Base-by-base conservation (phyloP, 2,888 invertebrate genomes). In the Tenthredo notha region DNA sequence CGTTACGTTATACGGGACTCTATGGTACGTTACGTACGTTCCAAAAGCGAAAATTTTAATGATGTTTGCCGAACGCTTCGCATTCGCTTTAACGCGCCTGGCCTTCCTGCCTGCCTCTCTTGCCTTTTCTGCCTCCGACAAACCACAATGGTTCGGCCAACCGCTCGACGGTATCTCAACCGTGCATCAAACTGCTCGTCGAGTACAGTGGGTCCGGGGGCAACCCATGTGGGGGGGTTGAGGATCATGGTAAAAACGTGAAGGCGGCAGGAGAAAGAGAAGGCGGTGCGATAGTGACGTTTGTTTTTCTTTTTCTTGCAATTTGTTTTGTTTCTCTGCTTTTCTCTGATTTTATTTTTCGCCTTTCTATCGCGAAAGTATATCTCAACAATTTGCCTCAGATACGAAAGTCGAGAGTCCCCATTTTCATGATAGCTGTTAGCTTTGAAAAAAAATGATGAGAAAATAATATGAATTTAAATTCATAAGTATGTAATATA, bases 11-110 rank as follows among this genome's bases (percentile, higher is more conserved):
- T 54, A n/a, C 29, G 77, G 25, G 9, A 29, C 77, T 50, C 29
- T 77, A 77, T 3, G 4, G 9, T 50, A 50, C 54, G 77, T 54
- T 80, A 80, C 85, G 75, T 84, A 84, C 72, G 74, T 84, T 85
- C 54, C 70, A 82, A 84, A 84, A 84, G 85, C 87, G 87, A 88
- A 88, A 89, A 88, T 90, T 91, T 89, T 89, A 90, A 90, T 89
- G 87, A 86, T 88, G 89, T 90, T 90, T 90, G 88, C 88, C 86
- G 86, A 87, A 87, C 87, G 86, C 87, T 86, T 87, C 85, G 82
- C 43, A 21, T 40, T 61, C 40, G 33, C 40, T 37, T 80, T 61
- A 65, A 40, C 74, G 74, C 43, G 47, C 74, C 10, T 12, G 43
- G 77, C n/a, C 33, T n/a, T 12, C 33, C 15, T 54, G n/a, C n/a